phyloP scores from a whole-genome alignment of 2,113 vertebrate genomes.

The Lontra canadensis region DNA sequence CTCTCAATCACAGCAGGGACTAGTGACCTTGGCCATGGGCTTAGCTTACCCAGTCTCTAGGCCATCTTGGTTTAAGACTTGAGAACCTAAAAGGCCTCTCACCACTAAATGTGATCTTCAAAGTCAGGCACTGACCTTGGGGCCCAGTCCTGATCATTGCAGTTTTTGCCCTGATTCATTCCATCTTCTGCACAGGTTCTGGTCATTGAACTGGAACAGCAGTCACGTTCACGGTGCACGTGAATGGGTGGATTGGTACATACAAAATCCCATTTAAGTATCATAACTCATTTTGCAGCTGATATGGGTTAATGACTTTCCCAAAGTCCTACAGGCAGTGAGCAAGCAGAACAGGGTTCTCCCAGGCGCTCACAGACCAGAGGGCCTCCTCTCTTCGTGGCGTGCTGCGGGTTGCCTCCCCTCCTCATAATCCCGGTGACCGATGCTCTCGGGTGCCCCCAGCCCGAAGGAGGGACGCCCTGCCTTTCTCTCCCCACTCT shows the following conservation, averaged over 20 bases:
- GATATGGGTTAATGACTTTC: not conserved
- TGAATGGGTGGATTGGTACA: no score
- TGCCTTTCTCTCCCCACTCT: not conserved
- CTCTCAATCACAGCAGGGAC: not conserved
- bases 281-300: not conserved
- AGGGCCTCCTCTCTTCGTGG: no score
- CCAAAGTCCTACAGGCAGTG: not conserved
- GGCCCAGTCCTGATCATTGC: not conserved
- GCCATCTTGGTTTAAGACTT: not conserved
- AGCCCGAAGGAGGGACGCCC: not conserved
- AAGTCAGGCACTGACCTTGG: not conserved
- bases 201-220: not conserved
- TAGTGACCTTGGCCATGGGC: not conserved
- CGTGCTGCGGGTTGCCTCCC: accelerated
- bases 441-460: not conserved
- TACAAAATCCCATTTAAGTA: not conserved
- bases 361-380: not conserved
- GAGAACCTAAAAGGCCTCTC: not conserved
- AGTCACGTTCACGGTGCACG: not conserved
- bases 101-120: not conserved
- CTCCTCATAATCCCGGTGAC: accelerated
- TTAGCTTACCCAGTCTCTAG: not conserved
- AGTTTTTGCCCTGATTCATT: not conserved
- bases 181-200: not conserved
- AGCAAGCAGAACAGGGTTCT: not conserved